phyloP scores from a whole-genome alignment of 2,797 vertebrate species.

The Acanthurus lineatus region DNA sequence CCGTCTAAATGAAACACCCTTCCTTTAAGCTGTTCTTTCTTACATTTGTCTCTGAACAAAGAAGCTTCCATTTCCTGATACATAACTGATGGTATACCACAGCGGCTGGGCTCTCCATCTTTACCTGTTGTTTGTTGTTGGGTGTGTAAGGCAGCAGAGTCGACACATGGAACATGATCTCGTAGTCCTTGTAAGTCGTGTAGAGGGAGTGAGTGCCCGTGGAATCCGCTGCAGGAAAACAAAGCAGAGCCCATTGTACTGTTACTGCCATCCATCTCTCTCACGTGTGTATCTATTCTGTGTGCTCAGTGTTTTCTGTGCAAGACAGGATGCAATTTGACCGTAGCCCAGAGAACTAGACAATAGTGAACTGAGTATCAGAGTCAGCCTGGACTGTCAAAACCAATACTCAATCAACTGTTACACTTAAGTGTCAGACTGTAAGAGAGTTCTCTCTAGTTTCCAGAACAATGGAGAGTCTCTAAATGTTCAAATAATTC shows the following conservation, averaged over 20 bases:
- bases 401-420: conserved; percentile 20
- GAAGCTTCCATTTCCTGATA: conserved; percentile 16
- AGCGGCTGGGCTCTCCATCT: conserved; percentile 8
- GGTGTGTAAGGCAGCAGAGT: conserved; percentile 97
- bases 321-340: conserved; percentile 59
- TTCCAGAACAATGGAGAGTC: conserved; percentile 5
- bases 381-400: conserved; percentile 44
- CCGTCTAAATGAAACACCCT: conserved; percentile 1
- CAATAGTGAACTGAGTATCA: conserved; percentile 54
- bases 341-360: conserved; percentile 43
- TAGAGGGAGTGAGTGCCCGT: conserved; percentile 97
- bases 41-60: conserved; percentile 25
- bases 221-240: conserved; percentile 91
- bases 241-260: conserved; percentile 33
- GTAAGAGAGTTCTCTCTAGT: conserved; percentile 10
- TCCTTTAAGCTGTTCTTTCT: conserved; percentile 14
- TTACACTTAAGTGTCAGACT: conserved; percentile 26
- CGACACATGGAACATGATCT: conserved; percentile 99
- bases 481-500: background rate
- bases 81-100: conserved; percentile 4
- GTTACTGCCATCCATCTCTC: conserved; percentile 48
- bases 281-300: conserved; percentile 23
- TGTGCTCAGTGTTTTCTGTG: conserved; percentile 36
- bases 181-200: conserved; percentile 96
- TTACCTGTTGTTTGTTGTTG: conserved; percentile 99